A percentile compares a stretch with the other conserved stretches of the same genome.
Conservation (phyloP, 2,888 invertebrate genomes). For the Scaptomyza tumidula region DNA sequence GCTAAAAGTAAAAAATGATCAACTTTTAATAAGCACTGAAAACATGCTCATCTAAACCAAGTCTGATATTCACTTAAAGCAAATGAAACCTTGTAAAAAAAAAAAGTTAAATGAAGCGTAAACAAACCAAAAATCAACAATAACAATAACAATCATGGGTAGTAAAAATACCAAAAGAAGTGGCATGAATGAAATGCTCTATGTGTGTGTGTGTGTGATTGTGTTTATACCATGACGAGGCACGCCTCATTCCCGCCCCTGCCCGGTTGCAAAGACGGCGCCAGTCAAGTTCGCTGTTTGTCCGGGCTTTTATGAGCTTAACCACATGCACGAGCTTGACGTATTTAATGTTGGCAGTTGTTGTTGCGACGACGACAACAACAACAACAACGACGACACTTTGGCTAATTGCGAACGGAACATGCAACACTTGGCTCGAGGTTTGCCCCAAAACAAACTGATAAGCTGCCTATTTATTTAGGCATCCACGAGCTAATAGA, state of each 20-base stretch:
- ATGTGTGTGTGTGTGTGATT: constrained; percentile 12
- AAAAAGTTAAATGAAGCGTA: constrained; percentile 72
- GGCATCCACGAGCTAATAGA: neutral
- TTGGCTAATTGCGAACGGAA: constrained; percentile 70
- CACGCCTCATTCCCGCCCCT: constrained; percentile 42
- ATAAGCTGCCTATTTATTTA: constrained; percentile 38
- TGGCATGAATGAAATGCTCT: constrained; percentile 63
- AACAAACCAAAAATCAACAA: constrained; percentile 47
- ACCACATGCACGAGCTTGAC: constrained; percentile 49
- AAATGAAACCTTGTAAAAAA: constrained; percentile 5
- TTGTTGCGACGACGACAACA: constrained; percentile 7
- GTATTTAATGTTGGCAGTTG: constrained; percentile 31
- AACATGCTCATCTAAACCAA: constrained; percentile 20
- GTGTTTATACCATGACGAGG: constrained; percentile 33
- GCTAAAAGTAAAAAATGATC: constrained; percentile 56
- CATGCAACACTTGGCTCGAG: constrained; percentile 55
- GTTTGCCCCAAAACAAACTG: constrained; percentile 19
- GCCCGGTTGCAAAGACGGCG: constrained; percentile 46
- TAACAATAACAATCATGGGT: constrained; percentile 38
- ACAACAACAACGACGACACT: constrained; percentile 64
- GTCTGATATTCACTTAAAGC: neutral
- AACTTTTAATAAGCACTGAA: constrained; percentile 67
- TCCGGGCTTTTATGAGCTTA: constrained; percentile 60
- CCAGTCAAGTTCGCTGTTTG: constrained; percentile 58
- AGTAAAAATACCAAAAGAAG: constrained; percentile 46